Conservation (phyloP, 1,140 invertebrate genomes). For the Maconellicoccus hirsutus region DNA sequence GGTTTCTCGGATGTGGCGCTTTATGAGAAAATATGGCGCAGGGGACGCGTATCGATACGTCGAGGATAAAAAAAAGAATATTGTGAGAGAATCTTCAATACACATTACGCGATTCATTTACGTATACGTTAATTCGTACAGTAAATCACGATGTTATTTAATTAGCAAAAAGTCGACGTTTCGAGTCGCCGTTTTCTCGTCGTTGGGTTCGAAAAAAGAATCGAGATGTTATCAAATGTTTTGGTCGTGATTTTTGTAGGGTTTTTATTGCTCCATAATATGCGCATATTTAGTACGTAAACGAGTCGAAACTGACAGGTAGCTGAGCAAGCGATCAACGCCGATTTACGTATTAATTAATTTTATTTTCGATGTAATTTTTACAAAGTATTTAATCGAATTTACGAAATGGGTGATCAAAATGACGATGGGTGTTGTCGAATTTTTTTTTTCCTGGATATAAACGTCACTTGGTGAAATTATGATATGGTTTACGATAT, state of each 20-base stretch:
- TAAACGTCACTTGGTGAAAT: too few relatives aligned
- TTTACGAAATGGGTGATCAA: too few relatives aligned
- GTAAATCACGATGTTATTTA: neutral
- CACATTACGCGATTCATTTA: neutral
- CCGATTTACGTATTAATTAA: neutral
- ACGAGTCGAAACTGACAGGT: neutral
- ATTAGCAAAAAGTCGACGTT: neutral
- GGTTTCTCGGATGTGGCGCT: too few relatives aligned
- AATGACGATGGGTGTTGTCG: too few relatives aligned
- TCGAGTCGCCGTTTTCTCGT: too few relatives aligned
- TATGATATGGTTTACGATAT: too few relatives aligned
- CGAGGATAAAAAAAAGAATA: too few relatives aligned
- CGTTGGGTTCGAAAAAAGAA: neutral
- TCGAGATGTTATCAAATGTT: neutral
- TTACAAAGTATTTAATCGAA: neutral
- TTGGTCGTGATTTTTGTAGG: neutral
- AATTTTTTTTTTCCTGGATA: too few relatives aligned
- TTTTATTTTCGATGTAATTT: neutral
- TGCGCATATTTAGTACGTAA: neutral
- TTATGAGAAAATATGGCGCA: too few relatives aligned
- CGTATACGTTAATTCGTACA: neutral
- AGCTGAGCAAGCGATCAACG: conserved; percentile 2
- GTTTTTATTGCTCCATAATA: conserved; percentile 5
- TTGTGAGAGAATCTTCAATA: too few relatives aligned
- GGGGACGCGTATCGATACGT: too few relatives aligned